Evolutionary conservation across 2,113 vertebrate genomes (phyloP).

Genomic region (Amia ocellicauda): DNA sequence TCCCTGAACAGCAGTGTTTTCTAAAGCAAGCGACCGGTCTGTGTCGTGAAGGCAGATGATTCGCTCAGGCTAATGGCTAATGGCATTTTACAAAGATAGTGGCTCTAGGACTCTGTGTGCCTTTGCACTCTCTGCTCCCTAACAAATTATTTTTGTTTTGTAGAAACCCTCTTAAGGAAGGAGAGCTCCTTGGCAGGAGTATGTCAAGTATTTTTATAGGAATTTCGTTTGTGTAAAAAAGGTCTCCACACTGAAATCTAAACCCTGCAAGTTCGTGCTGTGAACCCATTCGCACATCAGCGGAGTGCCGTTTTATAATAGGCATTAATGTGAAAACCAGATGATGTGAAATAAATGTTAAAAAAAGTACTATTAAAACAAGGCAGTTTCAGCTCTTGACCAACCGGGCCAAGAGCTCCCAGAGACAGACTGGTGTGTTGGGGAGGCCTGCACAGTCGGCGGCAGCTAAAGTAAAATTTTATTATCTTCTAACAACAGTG

Average conservation of each 20-base stretch:
- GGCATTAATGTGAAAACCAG: slow-evolving; percentile 10
- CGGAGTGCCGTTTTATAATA: neutral
- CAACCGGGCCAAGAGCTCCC: neutral
- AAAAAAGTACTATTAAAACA: neutral
- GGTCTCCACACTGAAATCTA: neutral
- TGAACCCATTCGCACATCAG: slow-evolving; percentile 5
- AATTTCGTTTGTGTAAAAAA: neutral
- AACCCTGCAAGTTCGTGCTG: slow-evolving; percentile 5
- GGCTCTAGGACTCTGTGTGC: no score
- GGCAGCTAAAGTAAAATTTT: no score
- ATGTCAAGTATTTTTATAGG: slow-evolving; percentile 7
- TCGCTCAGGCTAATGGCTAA: no score
- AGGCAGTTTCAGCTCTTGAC: neutral
- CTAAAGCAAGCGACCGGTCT: no score
- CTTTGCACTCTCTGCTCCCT: no score
- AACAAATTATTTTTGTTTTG: no score
- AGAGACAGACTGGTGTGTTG: neutral
- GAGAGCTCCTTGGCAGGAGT: no score
- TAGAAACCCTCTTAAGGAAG: no score
- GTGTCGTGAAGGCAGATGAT: no score
- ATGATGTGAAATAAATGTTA: neutral
- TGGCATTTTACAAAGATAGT: no score
- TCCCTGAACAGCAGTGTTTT: no score
- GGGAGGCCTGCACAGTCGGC: neutral
- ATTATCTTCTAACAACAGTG: neutral